Percentiles rank a stretch among this genome's conserved stretches.
phyloP scores from a whole-genome alignment of 2,888 invertebrate genomes.

The Agrochola lychnidis region DNA sequence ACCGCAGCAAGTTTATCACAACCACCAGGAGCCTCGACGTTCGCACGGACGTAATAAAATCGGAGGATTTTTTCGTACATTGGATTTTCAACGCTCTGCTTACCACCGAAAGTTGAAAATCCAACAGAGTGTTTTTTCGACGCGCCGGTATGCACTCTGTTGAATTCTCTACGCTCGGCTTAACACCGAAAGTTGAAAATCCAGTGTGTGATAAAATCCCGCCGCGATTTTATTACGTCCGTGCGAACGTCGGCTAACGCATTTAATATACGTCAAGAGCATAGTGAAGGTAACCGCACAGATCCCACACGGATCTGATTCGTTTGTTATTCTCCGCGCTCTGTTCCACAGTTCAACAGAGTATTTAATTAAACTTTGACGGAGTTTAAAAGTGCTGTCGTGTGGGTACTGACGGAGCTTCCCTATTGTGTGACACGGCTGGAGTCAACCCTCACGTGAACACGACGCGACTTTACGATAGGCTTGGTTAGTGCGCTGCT shows the following conservation, averaged over 20 bases:
- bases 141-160: too few relatives aligned
- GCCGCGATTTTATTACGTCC: too few relatives aligned
- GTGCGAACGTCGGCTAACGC: not conserved
- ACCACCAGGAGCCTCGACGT: not conserved
- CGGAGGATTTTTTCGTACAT: too few relatives aligned
- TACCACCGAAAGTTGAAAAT: too few relatives aligned
- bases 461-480: conserved; percentile 31
- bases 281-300: conserved; percentile 38
- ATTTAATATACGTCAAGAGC: conserved; percentile 16
- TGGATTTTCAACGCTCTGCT: too few relatives aligned
- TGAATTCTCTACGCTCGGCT: too few relatives aligned
- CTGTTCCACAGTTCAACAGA: conserved; percentile 42
- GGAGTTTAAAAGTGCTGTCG: conserved; percentile 53
- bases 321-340: conserved; percentile 43
- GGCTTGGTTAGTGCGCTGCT: conserved; percentile 46
- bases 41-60: too few relatives aligned
- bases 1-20: conserved; percentile 1
- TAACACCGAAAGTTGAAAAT: too few relatives aligned
- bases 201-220: too few relatives aligned
- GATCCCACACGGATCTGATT: conserved; percentile 39
- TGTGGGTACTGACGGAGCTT: conserved; percentile 29
- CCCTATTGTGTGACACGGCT: conserved; percentile 38
- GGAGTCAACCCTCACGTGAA: conserved; percentile 24
- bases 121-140: too few relatives aligned
- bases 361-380: conserved; percentile 61